Conservation (phyloP, 2,888 invertebrate genomes). For the Drosophila borborema region DNA sequence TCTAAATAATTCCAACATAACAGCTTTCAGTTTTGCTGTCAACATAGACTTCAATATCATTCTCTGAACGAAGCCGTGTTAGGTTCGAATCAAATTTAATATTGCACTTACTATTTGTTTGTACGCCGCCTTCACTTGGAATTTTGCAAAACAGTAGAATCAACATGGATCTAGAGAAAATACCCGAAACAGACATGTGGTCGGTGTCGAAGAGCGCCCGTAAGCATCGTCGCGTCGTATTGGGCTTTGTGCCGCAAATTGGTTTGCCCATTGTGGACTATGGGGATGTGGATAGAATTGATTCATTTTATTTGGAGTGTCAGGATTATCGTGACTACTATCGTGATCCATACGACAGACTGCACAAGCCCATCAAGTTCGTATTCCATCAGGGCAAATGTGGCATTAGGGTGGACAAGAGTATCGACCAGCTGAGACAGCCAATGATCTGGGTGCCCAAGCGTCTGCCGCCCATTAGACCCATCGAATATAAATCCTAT, state of each 20-base stretch:
- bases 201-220: constrained; percentile 26
- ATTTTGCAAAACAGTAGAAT: not conserved
- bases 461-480: constrained; percentile 10
- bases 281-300: constrained; percentile 72
- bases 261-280: constrained; percentile 77
- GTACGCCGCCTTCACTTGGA: not conserved
- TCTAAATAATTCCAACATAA: not conserved
- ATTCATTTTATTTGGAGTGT: constrained; percentile 75
- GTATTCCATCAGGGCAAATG: constrained; percentile 49
- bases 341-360: constrained; percentile 77
- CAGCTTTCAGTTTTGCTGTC: not conserved
- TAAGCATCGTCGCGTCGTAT: constrained; percentile 65
- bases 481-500: constrained; percentile 31
- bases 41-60: not conserved
- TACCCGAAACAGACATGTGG: constrained; percentile 44
- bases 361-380: constrained; percentile 61
- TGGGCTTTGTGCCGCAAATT: constrained; percentile 76
- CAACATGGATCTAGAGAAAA: constrained; percentile 18
- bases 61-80: not conserved
- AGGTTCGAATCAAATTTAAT: not conserved
- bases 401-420: constrained; percentile 38
- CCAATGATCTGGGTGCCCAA: constrained; percentile 29
- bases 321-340: constrained; percentile 82
- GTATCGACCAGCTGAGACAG: constrained; percentile 25
- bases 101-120: not conserved